Conservation (phyloP, 2,888 invertebrate species). For the Pyrrhosoma nymphula region DNA sequence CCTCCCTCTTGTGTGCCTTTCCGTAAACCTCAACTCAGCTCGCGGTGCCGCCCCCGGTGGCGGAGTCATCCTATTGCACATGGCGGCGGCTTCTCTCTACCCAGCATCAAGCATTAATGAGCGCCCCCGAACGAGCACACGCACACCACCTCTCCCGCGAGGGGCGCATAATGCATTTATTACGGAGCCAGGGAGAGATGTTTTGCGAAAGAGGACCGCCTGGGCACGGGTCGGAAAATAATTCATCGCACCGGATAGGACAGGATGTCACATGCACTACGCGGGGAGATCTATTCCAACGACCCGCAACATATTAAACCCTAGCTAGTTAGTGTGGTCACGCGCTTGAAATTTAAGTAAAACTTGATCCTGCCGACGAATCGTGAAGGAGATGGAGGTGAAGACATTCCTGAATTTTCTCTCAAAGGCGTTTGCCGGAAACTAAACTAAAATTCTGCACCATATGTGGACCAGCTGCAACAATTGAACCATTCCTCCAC, state of each 20-base stretch:
- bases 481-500: no score
- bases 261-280: neutral
- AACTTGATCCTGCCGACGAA: no score
- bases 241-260: neutral
- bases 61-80: neutral
- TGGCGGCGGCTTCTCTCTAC: neutral
- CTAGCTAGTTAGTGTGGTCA: no score
- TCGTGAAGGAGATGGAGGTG: no score
- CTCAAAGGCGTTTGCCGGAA: no score
- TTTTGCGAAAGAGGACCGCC: neutral
- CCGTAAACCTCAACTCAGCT: neutral
- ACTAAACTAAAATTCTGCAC: no score
- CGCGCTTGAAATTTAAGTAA: no score
- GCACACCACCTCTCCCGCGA: neutral
- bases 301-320: no score
- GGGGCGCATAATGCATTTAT: neutral
- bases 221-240: neutral
- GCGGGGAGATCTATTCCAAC: no score
- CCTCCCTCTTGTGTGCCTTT: neutral
- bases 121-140: neutral
- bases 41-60: neutral
- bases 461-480: no score
- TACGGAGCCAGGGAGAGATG: neutral
- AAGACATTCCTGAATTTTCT: no score
- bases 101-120: slow-evolving; percentile 19